A percentile compares a stretch with the other conserved stretches of the same genome.
These are phyloP conservation scores for Lomographa bimaculata DNA, from an alignment of 2,888 invertebrate species.

Conservation along the genomic window DNA sequence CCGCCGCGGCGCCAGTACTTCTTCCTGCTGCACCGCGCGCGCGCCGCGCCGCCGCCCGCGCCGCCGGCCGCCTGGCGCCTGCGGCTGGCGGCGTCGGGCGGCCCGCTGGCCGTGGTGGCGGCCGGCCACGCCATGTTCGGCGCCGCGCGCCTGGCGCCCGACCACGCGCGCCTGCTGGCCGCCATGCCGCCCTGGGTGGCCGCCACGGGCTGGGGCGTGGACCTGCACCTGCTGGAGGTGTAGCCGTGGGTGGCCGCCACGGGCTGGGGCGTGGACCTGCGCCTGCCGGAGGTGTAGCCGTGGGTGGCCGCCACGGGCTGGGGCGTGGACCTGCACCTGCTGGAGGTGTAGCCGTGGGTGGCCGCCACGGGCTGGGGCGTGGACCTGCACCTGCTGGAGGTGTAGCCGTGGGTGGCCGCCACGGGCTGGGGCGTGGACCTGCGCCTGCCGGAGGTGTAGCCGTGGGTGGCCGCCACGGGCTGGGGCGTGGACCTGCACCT, in stretches of 20 bases:
- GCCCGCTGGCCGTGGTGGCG: conserved; percentile 53
- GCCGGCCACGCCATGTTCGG: conserved; percentile 83
- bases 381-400: conserved; percentile 81
- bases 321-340: conserved; percentile 87
- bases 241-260: background rate
- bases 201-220: conserved; percentile 87
- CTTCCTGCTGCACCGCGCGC: conserved; percentile 45
- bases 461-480: conserved; percentile 86
- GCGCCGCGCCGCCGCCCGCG: conserved; percentile 18
- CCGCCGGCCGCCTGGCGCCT: conserved; percentile 27
- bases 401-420: conserved; percentile 39
- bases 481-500: conserved; percentile 89
- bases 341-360: conserved; percentile 39
- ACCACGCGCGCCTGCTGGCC: conserved; percentile 77
- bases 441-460: conserved; percentile 83
- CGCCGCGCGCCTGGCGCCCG: conserved; percentile 75
- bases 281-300: conserved; percentile 66
- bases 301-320: conserved; percentile 87
- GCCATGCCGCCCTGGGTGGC: conserved; percentile 87
- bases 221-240: conserved; percentile 79
- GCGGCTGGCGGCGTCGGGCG: conserved; percentile 14
- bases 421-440: conserved; percentile 53
- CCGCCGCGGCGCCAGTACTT: conserved; percentile 77
- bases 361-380: conserved; percentile 39
- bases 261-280: background rate